These are phyloP conservation scores for Chydorus sphaericus DNA, from an alignment of 2,888 invertebrate genomes.

Conservation along the genomic window DNA sequence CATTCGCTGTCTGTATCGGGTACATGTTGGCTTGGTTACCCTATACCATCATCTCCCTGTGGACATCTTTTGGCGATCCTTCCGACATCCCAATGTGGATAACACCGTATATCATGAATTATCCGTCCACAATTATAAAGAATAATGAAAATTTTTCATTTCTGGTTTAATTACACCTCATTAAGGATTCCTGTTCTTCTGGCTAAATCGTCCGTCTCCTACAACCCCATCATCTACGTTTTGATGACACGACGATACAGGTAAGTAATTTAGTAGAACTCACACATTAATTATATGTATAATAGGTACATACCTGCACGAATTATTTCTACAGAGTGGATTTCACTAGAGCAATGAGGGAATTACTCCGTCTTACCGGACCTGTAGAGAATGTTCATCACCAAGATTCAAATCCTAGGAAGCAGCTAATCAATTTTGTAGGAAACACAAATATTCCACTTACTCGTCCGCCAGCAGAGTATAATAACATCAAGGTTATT, in stretches of 20 bases:
- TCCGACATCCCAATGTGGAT: conserved; percentile 18
- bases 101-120: conserved; percentile 19
- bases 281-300: no score
- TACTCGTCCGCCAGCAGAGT: no score
- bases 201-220: conserved; percentile 22
- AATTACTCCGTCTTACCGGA: neutral
- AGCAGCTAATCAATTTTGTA: no score
- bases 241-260: conserved; percentile 20
- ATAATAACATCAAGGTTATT: no score
- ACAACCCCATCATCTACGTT: conserved; percentile 21
- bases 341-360: neutral
- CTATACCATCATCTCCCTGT: conserved; percentile 18
- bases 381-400: neutral
- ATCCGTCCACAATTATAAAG: no score
- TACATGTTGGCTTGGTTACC: conserved; percentile 21
- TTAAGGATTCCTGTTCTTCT: conserved; percentile 19
- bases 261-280: no score
- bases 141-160: no score
- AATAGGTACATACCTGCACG: neutral
- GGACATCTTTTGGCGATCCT: conserved; percentile 16
- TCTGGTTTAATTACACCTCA: no score
- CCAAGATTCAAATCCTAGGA: neutral
- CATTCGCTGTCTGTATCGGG: conserved; percentile 18
- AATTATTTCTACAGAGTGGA: neutral
- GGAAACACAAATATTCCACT: no score